Percentiles rank a stretch among this genome's conserved stretches.
phyloP scores from a whole-genome alignment of 2,888 invertebrate genomes.

The Chloromyia formosa region DNA sequence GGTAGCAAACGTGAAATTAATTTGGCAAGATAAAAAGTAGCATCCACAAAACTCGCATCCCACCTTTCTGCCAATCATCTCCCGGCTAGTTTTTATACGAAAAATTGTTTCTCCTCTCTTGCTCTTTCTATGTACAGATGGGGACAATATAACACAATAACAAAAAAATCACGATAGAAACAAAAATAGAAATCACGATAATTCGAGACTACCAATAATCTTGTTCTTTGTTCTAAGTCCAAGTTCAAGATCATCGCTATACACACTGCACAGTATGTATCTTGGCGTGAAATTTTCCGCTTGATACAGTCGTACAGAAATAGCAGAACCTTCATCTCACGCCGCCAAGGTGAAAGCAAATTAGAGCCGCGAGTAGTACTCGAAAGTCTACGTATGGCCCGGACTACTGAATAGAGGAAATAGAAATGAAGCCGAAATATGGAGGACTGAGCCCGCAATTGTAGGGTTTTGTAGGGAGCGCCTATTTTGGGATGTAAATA shows the following conservation, averaged over 20 bases:
- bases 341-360: constrained; percentile 7
- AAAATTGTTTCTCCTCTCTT: not conserved
- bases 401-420: too few species aligned
- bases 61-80: not conserved
- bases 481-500: too few species aligned
- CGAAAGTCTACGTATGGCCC: too few species aligned
- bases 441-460: too few species aligned
- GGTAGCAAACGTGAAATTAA: not conserved
- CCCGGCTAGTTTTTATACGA: not conserved
- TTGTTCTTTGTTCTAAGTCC: not conserved
- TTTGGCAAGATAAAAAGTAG: not conserved
- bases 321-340: not conserved
- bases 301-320: not conserved
- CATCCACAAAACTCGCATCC: not conserved
- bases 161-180: not conserved
- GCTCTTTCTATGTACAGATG: not conserved
- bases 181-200: too few species aligned
- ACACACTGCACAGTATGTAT: not conserved
- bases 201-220: not conserved
- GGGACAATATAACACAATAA: not conserved
- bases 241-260: constrained; percentile 5
- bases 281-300: not conserved
- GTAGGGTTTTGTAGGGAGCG: too few species aligned
- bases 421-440: too few species aligned
- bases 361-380: not conserved